Evolutionary conservation across 2,797 vertebrate genomes (phyloP).

Genomic region (Hirundo rustica): DNA sequence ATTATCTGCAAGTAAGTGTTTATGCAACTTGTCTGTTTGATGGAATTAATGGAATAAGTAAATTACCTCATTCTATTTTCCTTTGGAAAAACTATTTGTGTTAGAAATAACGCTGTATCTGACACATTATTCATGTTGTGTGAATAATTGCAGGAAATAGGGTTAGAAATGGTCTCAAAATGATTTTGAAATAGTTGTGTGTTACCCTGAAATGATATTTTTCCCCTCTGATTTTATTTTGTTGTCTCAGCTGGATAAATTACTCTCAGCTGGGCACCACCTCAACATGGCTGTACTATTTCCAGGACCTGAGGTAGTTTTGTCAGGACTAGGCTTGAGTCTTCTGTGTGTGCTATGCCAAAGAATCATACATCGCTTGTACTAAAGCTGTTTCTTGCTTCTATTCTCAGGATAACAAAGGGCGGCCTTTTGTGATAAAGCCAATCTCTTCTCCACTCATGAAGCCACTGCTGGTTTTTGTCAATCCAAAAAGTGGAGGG

Average conservation of each 20-base stretch:
- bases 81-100: neutral
- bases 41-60: neutral
- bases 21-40: neutral
- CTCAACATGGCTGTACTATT: neutral
- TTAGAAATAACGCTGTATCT: neutral
- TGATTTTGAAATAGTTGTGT: neutral
- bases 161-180: neutral
- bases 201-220: neutral
- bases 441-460: slow-evolving; percentile 96
- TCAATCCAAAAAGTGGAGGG: slow-evolving; percentile 97
- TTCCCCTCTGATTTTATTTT: neutral
- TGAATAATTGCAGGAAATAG: neutral
- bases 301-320: neutral
- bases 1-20: neutral
- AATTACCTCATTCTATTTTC: neutral
- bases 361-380: neutral
- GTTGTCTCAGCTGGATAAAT: neutral
- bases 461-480: slow-evolving; percentile 97
- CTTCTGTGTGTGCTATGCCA: neutral
- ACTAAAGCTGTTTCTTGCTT: neutral
- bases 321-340: neutral
- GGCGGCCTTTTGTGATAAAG: slow-evolving; percentile 95
- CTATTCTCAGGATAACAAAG: slow-evolving; percentile 88
- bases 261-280: neutral
- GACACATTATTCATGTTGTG: neutral